Conservation (phyloP, 2,888 invertebrate species). For the Drosophila koepferae region DNA sequence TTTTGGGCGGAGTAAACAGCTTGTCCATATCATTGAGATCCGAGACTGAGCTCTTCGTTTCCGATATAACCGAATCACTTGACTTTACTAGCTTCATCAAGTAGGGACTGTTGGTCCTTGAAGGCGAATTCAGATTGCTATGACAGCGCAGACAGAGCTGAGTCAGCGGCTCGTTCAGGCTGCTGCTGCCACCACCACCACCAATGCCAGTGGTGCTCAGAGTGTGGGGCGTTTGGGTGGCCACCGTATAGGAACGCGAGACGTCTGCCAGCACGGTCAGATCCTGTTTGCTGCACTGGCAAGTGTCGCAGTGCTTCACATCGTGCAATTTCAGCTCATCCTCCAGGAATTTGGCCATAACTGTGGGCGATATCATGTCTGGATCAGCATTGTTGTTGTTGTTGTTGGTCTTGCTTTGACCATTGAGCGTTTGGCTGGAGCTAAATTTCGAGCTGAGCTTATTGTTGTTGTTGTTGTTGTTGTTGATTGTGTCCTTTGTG, state of each 20-base stretch:
- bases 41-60: conserved; percentile 85
- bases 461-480: conserved; percentile 49
- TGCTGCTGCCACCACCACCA: conserved; percentile 5
- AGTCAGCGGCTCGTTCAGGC: conserved; percentile 73
- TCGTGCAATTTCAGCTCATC: conserved; percentile 92
- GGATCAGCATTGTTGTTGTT: conserved; percentile 62
- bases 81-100: conserved; percentile 85
- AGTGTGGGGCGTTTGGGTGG: conserved; percentile 88
- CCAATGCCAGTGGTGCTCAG: conserved; percentile 63
- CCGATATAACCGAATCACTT: conserved; percentile 85
- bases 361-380: conserved; percentile 91
- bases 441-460: conserved; percentile 47
- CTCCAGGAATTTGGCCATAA: conserved; percentile 96
- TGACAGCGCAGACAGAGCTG: conserved; percentile 88
- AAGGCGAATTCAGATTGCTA: conserved; percentile 86
- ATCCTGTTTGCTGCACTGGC: conserved; percentile 88
- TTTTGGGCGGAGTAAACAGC: conserved; percentile 84
- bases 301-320: conserved; percentile 93
- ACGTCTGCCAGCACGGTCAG: conserved; percentile 86
- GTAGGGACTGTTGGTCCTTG: conserved; percentile 85
- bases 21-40: conserved; percentile 84
- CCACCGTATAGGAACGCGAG: conserved; percentile 87
- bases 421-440: conserved; percentile 38
- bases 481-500: conserved; percentile 38
- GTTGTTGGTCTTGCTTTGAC: conserved; percentile 31